Conservation (phyloP, 2,888 invertebrate genomes). For the Aelia acuminata region DNA sequence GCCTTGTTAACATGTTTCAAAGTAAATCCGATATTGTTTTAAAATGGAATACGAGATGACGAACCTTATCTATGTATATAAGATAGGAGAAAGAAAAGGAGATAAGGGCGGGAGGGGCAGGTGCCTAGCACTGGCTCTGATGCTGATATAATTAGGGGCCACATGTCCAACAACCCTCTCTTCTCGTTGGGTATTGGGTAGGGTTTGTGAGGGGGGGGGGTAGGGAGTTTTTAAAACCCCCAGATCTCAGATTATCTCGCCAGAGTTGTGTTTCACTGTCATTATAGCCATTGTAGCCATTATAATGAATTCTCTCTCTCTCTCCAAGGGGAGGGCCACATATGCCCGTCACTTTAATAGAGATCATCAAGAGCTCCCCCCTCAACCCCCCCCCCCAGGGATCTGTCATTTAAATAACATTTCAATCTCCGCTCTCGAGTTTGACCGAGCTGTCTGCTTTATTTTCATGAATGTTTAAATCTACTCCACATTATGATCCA, state of each 20-base stretch:
- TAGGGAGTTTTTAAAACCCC: constrained; percentile 19
- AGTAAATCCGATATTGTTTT: not conserved
- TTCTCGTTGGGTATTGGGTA: too few relatives aligned
- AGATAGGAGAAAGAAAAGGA: too few relatives aligned
- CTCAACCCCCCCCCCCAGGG: not conserved
- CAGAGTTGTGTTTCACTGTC: constrained; percentile 57
- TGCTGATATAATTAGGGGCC: constrained; percentile 48
- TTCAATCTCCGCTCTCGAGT: constrained; percentile 24
- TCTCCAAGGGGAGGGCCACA: constrained; percentile 18
- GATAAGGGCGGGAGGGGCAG: too few relatives aligned
- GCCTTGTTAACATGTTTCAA: too few relatives aligned
- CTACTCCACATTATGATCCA: too few relatives aligned
- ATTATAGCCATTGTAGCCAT: constrained; percentile 47
- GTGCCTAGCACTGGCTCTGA: constrained; percentile 27
- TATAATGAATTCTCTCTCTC: constrained; percentile 39
- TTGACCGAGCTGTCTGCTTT: not conserved
- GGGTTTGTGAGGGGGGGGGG: not conserved
- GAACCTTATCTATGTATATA: too few relatives aligned
- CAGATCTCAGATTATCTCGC: constrained; percentile 33
- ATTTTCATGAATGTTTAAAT: constrained; percentile 10
- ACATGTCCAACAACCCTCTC: constrained; percentile 54
- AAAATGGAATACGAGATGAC: not conserved
- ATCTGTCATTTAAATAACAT: constrained; percentile 44
- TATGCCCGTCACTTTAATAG: constrained; percentile 39
- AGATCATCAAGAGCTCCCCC: constrained; percentile 9